Evolutionary conservation across 1,140 invertebrate genomes (phyloP).

Genomic region (Drosophila malerkotliana): DNA sequence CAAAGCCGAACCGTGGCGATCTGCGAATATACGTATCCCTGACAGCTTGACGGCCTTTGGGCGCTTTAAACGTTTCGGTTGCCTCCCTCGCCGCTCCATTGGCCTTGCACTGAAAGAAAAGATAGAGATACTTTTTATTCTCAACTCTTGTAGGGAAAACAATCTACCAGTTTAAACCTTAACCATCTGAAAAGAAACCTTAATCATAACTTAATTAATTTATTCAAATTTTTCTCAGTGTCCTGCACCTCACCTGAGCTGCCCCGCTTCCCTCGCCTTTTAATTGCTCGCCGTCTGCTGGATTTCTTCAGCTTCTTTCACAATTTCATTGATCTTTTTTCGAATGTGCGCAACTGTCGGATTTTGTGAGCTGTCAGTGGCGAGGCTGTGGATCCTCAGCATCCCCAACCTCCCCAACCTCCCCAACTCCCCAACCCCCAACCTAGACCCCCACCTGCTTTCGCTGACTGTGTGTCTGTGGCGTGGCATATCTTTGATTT

Average conservation of each 20-base stretch:
- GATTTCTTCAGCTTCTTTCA: slow-evolving; percentile 79
- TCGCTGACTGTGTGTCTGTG: slow-evolving; percentile 33
- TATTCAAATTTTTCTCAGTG: neutral
- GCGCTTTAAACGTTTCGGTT: slow-evolving; percentile 75
- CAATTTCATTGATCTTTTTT: slow-evolving; percentile 82
- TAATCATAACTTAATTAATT: too few relatives aligned
- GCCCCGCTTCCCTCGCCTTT: slow-evolving; percentile 45
- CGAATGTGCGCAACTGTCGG: slow-evolving; percentile 80
- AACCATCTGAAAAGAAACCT: too few relatives aligned
- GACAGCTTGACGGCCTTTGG: slow-evolving; percentile 78
- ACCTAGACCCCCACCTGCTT: neutral
- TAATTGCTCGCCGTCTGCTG: slow-evolving; percentile 76
- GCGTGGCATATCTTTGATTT: slow-evolving; percentile 81
- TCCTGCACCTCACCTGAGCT: slow-evolving; percentile 22
- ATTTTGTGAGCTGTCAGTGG: slow-evolving; percentile 76
- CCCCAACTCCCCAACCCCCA: neutral
- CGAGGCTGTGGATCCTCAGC: slow-evolving; percentile 15
- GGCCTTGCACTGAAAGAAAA: slow-evolving; percentile 4
- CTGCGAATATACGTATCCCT: slow-evolving; percentile 27
- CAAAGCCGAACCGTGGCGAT: slow-evolving; percentile 4
- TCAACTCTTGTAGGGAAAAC: too few relatives aligned
- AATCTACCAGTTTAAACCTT: too few relatives aligned
- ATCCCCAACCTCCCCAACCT: neutral
- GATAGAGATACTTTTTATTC: too few relatives aligned
- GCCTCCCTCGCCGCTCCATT: slow-evolving; percentile 30